Percentiles rank a stretch among this genome's conserved stretches.
Evolutionary conservation across 2,888 invertebrate species (phyloP).

Genomic region (Urechis unicinctus): DNA sequence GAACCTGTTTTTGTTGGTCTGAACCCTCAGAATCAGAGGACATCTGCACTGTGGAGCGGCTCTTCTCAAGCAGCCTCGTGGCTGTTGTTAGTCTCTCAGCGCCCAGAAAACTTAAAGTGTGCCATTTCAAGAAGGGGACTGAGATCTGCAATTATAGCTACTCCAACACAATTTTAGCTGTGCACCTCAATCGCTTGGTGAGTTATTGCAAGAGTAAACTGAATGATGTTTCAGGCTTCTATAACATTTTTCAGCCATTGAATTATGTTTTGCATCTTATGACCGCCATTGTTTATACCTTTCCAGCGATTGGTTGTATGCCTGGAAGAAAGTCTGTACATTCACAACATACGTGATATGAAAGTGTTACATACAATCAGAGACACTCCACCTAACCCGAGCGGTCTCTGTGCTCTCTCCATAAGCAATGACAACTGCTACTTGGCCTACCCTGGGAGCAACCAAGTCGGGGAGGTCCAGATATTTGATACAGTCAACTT

Average conservation of each 20-base stretch:
- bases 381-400: conserved; percentile 92
- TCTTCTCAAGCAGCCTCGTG: conserved; percentile 94
- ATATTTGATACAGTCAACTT: conserved; percentile 88
- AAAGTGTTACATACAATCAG: conserved; percentile 95
- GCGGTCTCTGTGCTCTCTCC: conserved; percentile 86
- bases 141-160: conserved; percentile 97
- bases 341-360: conserved; percentile 97
- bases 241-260: not conserved
- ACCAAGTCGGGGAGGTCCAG: conserved; percentile 88
- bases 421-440: conserved; percentile 84
- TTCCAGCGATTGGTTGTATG: conserved; percentile 87
- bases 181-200: conserved; percentile 88
- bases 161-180: conserved; percentile 89
- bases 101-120: conserved; percentile 86
- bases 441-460: conserved; percentile 94
- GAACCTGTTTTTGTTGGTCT: not conserved
- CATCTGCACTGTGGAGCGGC: conserved; percentile 82
- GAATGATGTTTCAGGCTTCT: not conserved
- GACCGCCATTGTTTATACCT: conserved; percentile 3
- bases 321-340: conserved; percentile 92
- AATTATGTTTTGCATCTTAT: not conserved
- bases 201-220: conserved; percentile 44
- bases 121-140: conserved; percentile 94
- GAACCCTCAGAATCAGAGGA: conserved; percentile 48
- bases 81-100: conserved; percentile 87